Evolutionary conservation across 2,113 vertebrate genomes (phyloP).

Genomic region (Romanogobio albipinnatus): DNA sequence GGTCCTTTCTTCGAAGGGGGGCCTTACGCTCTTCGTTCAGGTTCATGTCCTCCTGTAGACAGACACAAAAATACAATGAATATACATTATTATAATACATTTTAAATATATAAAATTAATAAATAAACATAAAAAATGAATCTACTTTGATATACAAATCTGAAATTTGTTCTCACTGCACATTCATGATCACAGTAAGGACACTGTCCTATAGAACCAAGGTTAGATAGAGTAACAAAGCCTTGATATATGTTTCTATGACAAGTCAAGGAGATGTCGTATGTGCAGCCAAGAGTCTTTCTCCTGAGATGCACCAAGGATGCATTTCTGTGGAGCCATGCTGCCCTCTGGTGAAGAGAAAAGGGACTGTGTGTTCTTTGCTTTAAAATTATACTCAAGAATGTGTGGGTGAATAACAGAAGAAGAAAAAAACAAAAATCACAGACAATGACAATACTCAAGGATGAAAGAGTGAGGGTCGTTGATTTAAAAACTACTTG

Average conservation of each 20-base stretch:
- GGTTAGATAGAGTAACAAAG: constrained; percentile 63
- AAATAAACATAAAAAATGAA: no score
- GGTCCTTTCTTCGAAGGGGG: constrained; percentile 90
- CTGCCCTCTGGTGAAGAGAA: constrained; percentile 74
- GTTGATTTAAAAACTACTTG: constrained; percentile 21
- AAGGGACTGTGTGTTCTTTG: constrained; percentile 6
- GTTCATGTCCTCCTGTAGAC: constrained; percentile 95
- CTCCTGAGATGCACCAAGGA: constrained; percentile 30
- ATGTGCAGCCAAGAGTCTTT: constrained; percentile 57
- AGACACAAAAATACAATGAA: neutral
- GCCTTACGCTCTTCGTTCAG: constrained; percentile 95
- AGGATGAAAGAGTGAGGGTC: constrained; percentile 40
- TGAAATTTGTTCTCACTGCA: neutral
- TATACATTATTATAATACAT: neutral
- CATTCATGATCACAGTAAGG: constrained; percentile 11
- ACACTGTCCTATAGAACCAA: neutral
- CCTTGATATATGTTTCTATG: constrained; percentile 70
- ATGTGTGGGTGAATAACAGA: neutral
- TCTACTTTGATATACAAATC: no score
- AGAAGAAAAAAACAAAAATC: neutral
- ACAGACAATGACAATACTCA: neutral
- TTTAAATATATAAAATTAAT: neutral
- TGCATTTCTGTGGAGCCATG: constrained; percentile 64
- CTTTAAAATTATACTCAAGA: neutral
- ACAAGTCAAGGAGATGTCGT: constrained; percentile 46